Base-by-base conservation (phyloP, 2,888 invertebrate species). In the Tortrix viridana region DNA sequence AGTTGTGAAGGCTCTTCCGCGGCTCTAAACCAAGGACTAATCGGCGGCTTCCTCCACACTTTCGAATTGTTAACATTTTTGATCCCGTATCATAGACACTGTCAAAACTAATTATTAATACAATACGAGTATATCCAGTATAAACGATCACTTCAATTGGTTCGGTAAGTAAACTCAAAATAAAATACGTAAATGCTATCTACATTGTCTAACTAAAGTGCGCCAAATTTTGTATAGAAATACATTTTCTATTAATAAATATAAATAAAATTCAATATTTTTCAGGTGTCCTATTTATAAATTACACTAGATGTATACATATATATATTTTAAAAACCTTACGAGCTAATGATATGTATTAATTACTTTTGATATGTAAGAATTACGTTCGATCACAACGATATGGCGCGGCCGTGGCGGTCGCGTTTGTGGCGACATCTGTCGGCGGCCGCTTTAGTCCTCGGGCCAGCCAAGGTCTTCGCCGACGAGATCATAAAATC, bases 381-480 rank as follows among this genome's bases (percentile, higher is more conserved):
- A 74, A 73, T 82, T 84, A 81, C 74, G 75, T 80, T 82, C 72
- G 75, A 89, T 91, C 90, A 91, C 89, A 90, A 86, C 82, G 66
- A 65, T 74, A 67, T 67, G 69, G 66, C 67, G 71, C 60, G 68
- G 62, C 65, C 67, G 65, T 69, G 57, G 62, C 44, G 55, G 61
- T 44, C 26, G 20, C 26, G 41, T 16, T 16, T 4, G 16, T 41
- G 41, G 41, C n/a, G 41, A n/a, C n/a, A 32, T 48, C 19, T 7
- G 43, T 46, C 56, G 60, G 26, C 41, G 38, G 26, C 38, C 57
- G 22, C 50, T 58, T 74, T 82, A 97, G 84, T 97, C 96, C 84
- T 97, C 97, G 53, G 97, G 97, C 99, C 99, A 99, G 67, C 97
- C 96, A 70, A 98, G 95, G 86, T 97, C 97, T 84, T 97, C 96